Evolutionary conservation across 2,888 invertebrate genomes (phyloP).

Genomic region (Cryptus armator): DNA sequence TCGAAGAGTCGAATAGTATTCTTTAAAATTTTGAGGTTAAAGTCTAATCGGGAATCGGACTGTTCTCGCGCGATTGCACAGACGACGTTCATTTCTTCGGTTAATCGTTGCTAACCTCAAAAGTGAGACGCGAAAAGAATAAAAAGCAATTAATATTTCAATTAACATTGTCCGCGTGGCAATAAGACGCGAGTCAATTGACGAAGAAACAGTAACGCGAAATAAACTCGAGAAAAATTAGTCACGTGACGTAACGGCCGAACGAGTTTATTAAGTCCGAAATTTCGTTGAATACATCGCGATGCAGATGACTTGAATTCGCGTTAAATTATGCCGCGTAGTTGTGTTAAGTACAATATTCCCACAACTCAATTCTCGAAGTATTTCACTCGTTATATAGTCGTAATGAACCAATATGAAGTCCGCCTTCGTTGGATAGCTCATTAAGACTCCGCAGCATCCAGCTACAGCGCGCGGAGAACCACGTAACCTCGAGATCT

Average conservation of each 20-base stretch:
- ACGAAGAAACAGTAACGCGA: conserved; percentile 16
- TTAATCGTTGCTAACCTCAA: background rate
- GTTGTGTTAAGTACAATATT: conserved; percentile 37
- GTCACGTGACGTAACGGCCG: conserved; percentile 42
- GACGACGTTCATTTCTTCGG: background rate
- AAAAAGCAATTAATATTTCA: conserved; percentile 16
- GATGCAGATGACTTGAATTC: conserved; percentile 48
- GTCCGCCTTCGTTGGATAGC: conserved; percentile 55
- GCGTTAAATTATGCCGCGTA: conserved; percentile 50
- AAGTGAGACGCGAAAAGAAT: background rate
- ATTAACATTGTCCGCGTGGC: conserved; percentile 1
- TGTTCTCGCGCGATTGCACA: background rate
- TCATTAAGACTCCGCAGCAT: conserved; percentile 58
- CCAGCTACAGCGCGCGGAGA: conserved; percentile 13
- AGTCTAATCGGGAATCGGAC: background rate
- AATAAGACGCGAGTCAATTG: conserved; percentile 23
- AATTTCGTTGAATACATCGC: conserved; percentile 34
- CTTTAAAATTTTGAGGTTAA: background rate
- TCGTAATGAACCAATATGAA: conserved; percentile 65
- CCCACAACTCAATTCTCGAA: conserved; percentile 63
- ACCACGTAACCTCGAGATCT: conserved; percentile 42
- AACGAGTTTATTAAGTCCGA: conserved; percentile 51
- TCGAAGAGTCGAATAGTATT: conserved; percentile 1
- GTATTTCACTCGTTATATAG: conserved; percentile 36
- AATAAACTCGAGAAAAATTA: background rate